Evolutionary conservation across 2,113 vertebrate species (phyloP).

Genomic region (Heliornis fulica): DNA sequence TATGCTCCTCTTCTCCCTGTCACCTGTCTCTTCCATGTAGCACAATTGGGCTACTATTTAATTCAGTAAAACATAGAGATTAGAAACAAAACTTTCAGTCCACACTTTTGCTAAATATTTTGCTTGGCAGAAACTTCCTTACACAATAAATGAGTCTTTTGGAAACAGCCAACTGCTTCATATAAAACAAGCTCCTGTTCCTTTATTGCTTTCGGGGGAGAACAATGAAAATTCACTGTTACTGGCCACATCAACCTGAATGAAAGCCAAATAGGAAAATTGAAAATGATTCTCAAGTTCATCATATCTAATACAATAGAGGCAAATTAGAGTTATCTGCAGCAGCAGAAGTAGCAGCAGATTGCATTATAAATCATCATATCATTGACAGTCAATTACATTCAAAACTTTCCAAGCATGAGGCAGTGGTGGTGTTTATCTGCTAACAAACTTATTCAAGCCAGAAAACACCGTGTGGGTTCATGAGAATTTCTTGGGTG

Average conservation of each 20-base stretch:
- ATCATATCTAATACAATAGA: conserved; percentile 73
- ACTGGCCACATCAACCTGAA: conserved; percentile 63
- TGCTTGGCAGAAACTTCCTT: conserved; percentile 37
- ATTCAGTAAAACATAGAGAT: neutral
- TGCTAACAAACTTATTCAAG: conserved; percentile 68
- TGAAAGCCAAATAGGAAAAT: conserved; percentile 69
- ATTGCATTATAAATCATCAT: conserved; percentile 82
- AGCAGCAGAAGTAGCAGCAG: conserved; percentile 69
- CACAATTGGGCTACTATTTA: neutral
- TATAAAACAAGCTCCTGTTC: conserved; percentile 26
- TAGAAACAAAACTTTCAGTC: neutral
- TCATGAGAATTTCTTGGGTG: conserved; percentile 25
- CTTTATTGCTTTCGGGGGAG: conserved; percentile 32
- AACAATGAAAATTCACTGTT: conserved; percentile 51
- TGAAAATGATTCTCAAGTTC: conserved; percentile 72
- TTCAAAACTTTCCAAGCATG: conserved; percentile 77
- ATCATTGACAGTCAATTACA: conserved; percentile 81
- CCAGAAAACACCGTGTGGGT: conserved; percentile 39
- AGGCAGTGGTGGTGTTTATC: conserved; percentile 64
- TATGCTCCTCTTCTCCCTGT: neutral
- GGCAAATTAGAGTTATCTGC: conserved; percentile 77
- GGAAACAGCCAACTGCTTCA: conserved; percentile 28
- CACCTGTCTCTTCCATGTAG: neutral
- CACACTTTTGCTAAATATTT: conserved; percentile 23
- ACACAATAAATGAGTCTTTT: conserved; percentile 42